These are phyloP conservation scores for Nomada hirtipes DNA, from an alignment of 2,888 invertebrate genomes.

Conservation along the genomic window DNA sequence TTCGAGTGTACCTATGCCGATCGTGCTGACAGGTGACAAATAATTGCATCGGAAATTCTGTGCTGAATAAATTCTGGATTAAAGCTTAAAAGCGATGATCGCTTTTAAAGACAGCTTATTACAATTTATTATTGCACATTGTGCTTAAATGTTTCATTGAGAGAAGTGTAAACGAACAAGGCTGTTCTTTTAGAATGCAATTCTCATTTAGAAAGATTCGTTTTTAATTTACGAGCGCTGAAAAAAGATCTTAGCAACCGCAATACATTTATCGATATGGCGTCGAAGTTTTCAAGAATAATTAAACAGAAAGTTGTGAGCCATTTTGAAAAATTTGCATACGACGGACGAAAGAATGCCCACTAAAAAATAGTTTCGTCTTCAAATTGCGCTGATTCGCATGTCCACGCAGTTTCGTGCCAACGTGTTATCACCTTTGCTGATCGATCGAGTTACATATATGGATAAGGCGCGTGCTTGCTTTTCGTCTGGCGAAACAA, in stretches of 20 bases:
- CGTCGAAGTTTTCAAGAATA: neutral
- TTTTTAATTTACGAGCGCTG: too few species aligned
- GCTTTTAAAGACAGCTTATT: too few species aligned
- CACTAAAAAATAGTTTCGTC: neutral
- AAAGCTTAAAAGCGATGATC: too few species aligned
- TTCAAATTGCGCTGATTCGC: neutral
- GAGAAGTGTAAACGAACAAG: too few species aligned
- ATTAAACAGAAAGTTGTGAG: neutral
- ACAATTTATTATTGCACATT: too few species aligned
- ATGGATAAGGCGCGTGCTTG: constrained; percentile 28
- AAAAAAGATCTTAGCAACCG: too few species aligned
- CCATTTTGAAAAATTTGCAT: too few species aligned
- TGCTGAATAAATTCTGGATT: too few species aligned
- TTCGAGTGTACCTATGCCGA: neutral
- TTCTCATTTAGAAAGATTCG: too few species aligned
- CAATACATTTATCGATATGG: neutral
- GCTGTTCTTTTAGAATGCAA: too few species aligned
- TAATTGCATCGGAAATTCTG: neutral
- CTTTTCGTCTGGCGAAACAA: constrained; percentile 11
- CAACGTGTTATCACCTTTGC: constrained; percentile 24
- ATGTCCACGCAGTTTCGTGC: constrained; percentile 12
- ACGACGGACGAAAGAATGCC: too few species aligned
- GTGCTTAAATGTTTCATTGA: too few species aligned
- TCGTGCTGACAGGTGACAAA: neutral
- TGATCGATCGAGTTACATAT: constrained; percentile 6